Evolutionary conservation across 2,888 invertebrate genomes (phyloP), one percentile per base, ranked within the genome.

Genomic region (Helobdella robusta): DNA sequence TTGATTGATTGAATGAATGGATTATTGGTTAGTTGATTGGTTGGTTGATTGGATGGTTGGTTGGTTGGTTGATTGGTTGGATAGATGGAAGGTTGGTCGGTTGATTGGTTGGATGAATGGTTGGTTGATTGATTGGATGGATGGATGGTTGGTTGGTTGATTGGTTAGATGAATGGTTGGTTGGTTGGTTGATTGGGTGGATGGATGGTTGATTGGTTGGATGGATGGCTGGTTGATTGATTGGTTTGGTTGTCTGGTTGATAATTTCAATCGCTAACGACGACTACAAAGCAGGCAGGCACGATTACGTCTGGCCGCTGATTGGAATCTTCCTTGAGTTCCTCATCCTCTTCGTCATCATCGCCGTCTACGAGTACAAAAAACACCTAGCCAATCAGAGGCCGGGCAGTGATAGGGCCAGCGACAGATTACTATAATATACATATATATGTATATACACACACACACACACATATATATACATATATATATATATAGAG

Each of bases 251-350:
- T 5, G 25, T 48, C 15, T 20, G 23, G 3, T 40, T 40, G 40
- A 48, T 15, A 20, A 25, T 48, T 1, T 8, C 25, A 5, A 48
- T 18, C n/a, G 2, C 25, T 8, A 18, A 23, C 48, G 15, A 23
- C 48, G 40, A 48, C 48, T 11, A 23, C 48, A 8, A n/a, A 30
- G 20, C 72, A 86, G 87, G 89, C 82, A 89, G 88, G 83, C 86
- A 91, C 79, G 94, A 93, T 73, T 93, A 94, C 73, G 82, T 95
- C 74, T 95, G 94, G 93, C 95, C 95, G 74, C 95, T 95, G 86
- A 84, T 95, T 76, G 94, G 94, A 75, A 95, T 95, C 80, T 89
- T 91, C 80, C 89, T 87, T 72, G 95, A 95, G 84, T 94, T 95
- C 73, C 84, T 91, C 75, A 84, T 94, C 74, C 86, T 95, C 71